Evolutionary conservation across 2,113 vertebrate genomes (phyloP).

Genomic region (Arenaria interpres): DNA sequence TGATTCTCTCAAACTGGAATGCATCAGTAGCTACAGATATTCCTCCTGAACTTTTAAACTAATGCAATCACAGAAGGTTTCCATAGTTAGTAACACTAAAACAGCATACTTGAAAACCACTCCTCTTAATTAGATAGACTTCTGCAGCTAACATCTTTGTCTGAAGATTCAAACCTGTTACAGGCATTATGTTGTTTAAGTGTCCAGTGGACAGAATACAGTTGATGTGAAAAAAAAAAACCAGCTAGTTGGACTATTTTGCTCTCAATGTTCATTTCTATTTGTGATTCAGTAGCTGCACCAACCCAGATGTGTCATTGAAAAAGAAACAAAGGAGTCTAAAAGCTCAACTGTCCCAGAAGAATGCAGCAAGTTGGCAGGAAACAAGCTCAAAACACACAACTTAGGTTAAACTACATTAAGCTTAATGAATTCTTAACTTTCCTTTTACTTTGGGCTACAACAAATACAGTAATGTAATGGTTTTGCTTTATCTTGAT

Average conservation of each 20-base stretch:
- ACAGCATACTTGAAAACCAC: background rate
- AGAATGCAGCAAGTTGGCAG: constrained; percentile 21
- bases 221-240: background rate
- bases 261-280: background rate
- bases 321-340: background rate
- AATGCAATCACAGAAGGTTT: background rate
- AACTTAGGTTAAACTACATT: background rate
- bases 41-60: background rate
- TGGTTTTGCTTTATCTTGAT: no score
- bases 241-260: background rate
- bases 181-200: background rate
- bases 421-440: background rate
- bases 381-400: background rate
- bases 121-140: background rate
- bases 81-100: background rate
- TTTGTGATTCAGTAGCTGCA: constrained; percentile 29
- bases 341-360: background rate
- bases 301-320: background rate
- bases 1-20: background rate
- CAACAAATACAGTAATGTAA: background rate
- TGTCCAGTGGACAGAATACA: background rate
- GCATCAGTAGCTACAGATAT: background rate
- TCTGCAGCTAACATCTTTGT: background rate
- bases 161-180: background rate
- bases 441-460: background rate